A percentile compares a stretch with the other conserved stretches of the same genome.
These are phyloP conservation scores for Noctua janthe DNA, from an alignment of 2,888 invertebrate species.

Conservation along the genomic window DNA sequence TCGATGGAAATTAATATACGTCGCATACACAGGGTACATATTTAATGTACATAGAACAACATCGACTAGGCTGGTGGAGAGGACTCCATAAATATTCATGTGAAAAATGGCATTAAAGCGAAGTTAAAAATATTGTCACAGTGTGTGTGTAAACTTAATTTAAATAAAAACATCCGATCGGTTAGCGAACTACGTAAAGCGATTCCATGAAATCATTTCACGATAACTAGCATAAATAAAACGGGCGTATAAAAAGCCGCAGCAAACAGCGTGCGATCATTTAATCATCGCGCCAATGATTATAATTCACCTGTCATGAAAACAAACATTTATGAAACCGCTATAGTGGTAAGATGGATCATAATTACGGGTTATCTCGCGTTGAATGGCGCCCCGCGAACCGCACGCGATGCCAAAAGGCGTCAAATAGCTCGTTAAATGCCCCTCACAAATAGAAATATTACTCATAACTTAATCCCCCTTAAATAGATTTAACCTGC, in stretches of 20 bases:
- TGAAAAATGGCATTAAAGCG: constrained; percentile 64
- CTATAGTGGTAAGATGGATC: constrained; percentile 75
- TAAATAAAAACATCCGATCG: constrained; percentile 55
- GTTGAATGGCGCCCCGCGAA: constrained; percentile 73
- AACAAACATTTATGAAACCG: constrained; percentile 83
- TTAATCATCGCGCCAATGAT: constrained; percentile 73
- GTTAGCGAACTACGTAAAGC: constrained; percentile 32
- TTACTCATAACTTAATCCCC: constrained; percentile 90
- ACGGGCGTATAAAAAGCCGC: constrained; percentile 67
- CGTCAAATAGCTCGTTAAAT: constrained; percentile 89
- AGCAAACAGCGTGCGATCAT: constrained; percentile 72
- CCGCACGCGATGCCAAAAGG: constrained; percentile 85
- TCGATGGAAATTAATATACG: constrained; percentile 87
- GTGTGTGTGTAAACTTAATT: constrained; percentile 42
- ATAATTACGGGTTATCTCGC: constrained; percentile 82
- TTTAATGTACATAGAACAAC: constrained; percentile 72
- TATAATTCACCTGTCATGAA: constrained; percentile 84
- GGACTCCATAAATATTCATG: constrained; percentile 72
- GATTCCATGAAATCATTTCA: constrained; percentile 58
- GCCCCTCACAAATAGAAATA: constrained; percentile 88
- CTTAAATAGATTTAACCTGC: constrained; percentile 89
- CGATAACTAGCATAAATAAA: constrained; percentile 70
- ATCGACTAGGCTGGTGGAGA: constrained; percentile 48
- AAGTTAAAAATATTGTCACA: constrained; percentile 58
- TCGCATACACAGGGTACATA: constrained; percentile 77